Conservation (phyloP, 1,140 invertebrate genomes). For the Brevipalpus yothersi region DNA sequence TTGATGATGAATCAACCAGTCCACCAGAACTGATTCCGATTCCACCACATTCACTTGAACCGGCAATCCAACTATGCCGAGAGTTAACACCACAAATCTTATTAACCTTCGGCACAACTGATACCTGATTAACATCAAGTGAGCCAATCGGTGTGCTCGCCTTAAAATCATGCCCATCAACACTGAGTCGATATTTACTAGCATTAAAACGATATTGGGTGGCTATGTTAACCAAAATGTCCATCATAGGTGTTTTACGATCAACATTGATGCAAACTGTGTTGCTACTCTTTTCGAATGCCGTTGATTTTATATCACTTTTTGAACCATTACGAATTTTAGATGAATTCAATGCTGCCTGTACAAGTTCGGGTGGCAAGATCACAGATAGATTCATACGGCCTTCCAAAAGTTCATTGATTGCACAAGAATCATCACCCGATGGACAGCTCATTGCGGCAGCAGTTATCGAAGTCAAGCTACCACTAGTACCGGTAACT, state of each 20-base stretch:
- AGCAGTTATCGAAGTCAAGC: too few relatives aligned
- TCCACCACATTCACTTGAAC: not conserved
- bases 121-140: conserved; percentile 25
- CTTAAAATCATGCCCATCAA: conserved; percentile 38
- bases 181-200: conserved; percentile 18
- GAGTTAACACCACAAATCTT: not conserved
- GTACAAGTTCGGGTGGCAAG: conserved; percentile 23
- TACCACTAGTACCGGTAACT: too few relatives aligned
- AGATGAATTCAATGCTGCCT: conserved; percentile 22
- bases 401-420: conserved; percentile 40
- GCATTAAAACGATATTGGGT: conserved; percentile 31
- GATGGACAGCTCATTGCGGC: not conserved
- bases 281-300: not conserved
- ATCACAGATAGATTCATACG: conserved; percentile 43
- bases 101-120: conserved; percentile 30
- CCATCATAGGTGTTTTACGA: conserved; percentile 47
- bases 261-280: conserved; percentile 3
- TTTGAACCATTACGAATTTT: not conserved
- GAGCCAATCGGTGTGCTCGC: conserved; percentile 49
- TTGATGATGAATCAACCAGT: not conserved
- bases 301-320: not conserved
- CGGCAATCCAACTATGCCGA: not conserved
- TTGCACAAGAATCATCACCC: conserved; percentile 17
- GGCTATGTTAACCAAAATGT: conserved; percentile 46
- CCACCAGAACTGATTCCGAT: not conserved